Evolutionary conservation across 2,888 invertebrate species (phyloP).

Genomic region (Rhyacophila evoluta): DNA sequence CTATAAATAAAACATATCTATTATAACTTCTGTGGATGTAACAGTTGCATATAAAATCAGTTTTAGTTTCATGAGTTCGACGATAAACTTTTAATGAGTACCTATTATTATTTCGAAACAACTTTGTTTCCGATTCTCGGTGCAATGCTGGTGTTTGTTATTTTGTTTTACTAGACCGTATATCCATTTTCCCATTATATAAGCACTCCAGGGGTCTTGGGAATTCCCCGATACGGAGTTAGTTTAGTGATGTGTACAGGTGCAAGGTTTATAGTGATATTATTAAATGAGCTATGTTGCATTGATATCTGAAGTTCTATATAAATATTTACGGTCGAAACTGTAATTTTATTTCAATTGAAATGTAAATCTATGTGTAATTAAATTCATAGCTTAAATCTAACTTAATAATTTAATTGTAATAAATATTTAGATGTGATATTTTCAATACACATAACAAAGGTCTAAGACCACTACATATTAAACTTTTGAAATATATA

Average conservation of each 20-base stretch:
- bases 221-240: slow-evolving; percentile 36
- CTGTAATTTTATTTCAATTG: no score
- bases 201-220: slow-evolving; percentile 50
- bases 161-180: slow-evolving; percentile 5
- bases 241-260: slow-evolving; percentile 34
- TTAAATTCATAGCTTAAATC: no score
- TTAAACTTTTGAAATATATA: no score
- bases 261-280: slow-evolving; percentile 27
- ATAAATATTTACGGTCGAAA: no score
- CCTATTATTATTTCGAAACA: neutral
- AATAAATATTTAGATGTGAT: no score
- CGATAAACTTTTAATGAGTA: neutral
- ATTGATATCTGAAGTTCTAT: no score
- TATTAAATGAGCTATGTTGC: neutral
- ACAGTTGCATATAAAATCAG: neutral
- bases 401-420: no score
- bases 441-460: no score
- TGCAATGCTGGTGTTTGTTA: neutral
- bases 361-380: no score
- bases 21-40: no score
- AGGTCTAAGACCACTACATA: no score
- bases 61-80: neutral
- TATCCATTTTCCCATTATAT: slow-evolving; percentile 45
- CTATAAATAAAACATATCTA: no score
- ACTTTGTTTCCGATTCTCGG: slow-evolving; percentile 20